Base-by-base conservation (phyloP, 2,888 invertebrate genomes). In the Polylopha cassiicola region DNA sequence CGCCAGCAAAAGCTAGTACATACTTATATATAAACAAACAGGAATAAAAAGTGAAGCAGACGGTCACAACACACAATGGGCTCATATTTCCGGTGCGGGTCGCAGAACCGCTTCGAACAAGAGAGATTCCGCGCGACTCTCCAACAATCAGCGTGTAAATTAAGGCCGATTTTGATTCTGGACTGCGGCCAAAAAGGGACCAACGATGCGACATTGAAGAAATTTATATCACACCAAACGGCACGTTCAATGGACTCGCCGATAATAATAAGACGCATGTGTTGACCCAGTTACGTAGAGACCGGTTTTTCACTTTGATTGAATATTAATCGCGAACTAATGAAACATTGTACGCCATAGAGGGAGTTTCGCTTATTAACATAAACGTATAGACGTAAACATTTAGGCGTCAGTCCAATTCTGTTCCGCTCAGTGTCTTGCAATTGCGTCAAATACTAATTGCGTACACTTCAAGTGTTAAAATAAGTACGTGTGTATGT, bases 11-110 rank as follows among this genome's bases (percentile, higher is more conserved):
- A 13, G 34, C 7, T 38, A 48, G 50, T 47, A 44, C 50, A 47
- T 50, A 37, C 38, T 41, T 37, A 51, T 49, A 52, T 46, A 45
- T 55, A 58, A 55, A 59, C 59, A 50, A 49, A 26, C 30, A 18
- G 24, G 5, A 17, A 33, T 23, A 33, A 33, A 28, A 36, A 39
- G 23, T 36, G 48, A 50, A 56, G 58, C 55, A 70, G 63, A 60
- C 49, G 57, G 66, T n/a, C 58, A 53, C 54, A 61, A 53, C 52
- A 59, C 52, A 79, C 78, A 80, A 79, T 78, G 71, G 67, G 63
- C 67, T 66, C 69, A 69, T 62, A 66, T 76, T 76, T 79, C 79
- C 75, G 73, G 71, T 43, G 46, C 48, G 56, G 55, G 54, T 52
- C 61, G n/a, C n/a, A 54, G 52, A 61, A 46, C 51, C 48, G 58